Evolutionary conservation across 2,113 vertebrate species (phyloP).

Genomic region (Leptodactylus fuscus): DNA sequence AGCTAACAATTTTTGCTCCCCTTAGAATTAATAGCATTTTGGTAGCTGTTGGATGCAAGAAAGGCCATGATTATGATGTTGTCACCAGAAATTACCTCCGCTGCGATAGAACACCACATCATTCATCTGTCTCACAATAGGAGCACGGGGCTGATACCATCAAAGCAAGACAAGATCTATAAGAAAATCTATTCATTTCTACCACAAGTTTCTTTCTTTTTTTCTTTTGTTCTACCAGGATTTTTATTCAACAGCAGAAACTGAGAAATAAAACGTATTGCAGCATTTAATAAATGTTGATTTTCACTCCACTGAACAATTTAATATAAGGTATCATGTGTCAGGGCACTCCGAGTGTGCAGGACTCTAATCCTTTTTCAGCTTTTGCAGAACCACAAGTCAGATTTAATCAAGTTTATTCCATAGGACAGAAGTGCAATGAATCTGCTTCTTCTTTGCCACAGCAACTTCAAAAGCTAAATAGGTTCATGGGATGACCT

Average conservation of each 20-base stretch:
- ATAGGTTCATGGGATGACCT: not conserved
- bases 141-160: conserved; percentile 14
- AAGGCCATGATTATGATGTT: conserved; percentile 39
- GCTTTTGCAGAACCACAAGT: not conserved
- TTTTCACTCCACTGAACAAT: conserved; percentile 6
- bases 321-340: not conserved
- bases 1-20: conserved; percentile 16
- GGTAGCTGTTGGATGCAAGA: conserved; percentile 31
- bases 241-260: not conserved
- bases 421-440: conserved; percentile 3
- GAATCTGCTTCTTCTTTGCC: not conserved
- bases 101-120: conserved; percentile 28
- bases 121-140: conserved; percentile 43
- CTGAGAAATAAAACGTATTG: not conserved
- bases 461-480: not conserved
- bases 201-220: not conserved
- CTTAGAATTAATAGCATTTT: conserved; percentile 31
- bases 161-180: conserved; percentile 19
- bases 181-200: conserved; percentile 8
- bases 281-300: conserved; percentile 25
- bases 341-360: too few species aligned
- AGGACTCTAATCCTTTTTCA: not conserved
- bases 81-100: conserved; percentile 39
- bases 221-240: not conserved
- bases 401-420: conserved; percentile 8